phyloP scores from a whole-genome alignment of 2,113 vertebrate species.

The Phyllostomus discolor region DNA sequence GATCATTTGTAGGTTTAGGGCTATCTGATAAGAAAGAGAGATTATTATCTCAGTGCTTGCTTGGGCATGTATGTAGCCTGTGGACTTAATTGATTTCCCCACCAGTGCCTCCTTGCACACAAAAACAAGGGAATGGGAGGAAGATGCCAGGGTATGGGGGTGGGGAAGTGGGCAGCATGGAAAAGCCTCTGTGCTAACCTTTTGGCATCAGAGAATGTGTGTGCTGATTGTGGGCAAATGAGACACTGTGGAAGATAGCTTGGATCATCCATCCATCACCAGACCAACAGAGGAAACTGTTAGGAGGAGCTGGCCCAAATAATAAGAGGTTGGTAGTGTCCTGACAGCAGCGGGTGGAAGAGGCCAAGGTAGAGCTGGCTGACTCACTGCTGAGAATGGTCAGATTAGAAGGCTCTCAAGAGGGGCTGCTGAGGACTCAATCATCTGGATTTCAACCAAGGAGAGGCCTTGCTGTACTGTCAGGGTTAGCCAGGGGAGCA shows the following conservation, averaged over 20 bases:
- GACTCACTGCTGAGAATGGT: not conserved
- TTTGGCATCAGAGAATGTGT: not conserved
- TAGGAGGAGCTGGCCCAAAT: rapidly evolving
- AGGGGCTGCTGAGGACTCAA: not conserved
- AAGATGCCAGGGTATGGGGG: rapidly evolving
- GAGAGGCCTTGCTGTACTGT: not conserved
- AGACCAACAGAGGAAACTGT: not conserved
- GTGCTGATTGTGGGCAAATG: not conserved
- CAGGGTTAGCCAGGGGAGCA: not conserved
- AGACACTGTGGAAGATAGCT: not conserved
- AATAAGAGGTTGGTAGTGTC: not conserved
- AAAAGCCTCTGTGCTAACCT: not conserved
- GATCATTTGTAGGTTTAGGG: not conserved
- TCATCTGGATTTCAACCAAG: not conserved
- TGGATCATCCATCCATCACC: not conserved
- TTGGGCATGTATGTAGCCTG: not conserved
- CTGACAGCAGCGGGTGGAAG: not conserved
- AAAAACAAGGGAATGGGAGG: not conserved
- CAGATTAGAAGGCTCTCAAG: not conserved
- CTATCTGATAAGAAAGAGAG: not conserved
- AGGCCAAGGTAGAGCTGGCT: not conserved
- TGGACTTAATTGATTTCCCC: not conserved
- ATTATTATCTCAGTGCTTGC: not conserved
- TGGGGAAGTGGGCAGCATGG: too few relatives aligned
- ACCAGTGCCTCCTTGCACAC: not conserved